Conservation (phyloP, 2,797 vertebrate genomes). For the Salmo trutta region DNA sequence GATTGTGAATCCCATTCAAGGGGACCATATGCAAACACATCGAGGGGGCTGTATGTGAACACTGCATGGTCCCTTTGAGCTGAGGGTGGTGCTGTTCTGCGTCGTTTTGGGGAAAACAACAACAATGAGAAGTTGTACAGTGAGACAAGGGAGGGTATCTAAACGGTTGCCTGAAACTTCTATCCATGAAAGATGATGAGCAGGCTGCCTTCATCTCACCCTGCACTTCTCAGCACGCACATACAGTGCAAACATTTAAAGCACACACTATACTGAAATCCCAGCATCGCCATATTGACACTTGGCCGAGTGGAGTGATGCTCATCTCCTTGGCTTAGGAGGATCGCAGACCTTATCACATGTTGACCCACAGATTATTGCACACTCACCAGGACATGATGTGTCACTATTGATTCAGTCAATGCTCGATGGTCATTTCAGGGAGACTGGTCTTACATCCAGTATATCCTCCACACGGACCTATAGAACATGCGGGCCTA, state of each 20-base stretch:
- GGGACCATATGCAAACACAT: conserved; percentile 13
- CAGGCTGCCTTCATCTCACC: not conserved
- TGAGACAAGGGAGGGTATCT: not conserved
- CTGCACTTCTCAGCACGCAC: not conserved
- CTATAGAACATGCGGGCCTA: no score
- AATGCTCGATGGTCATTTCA: not conserved
- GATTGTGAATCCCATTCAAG: conserved; percentile 17
- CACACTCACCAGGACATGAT: conserved; percentile 11
- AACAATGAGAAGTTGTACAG: conserved; percentile 8
- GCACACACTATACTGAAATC: not conserved
- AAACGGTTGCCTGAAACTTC: not conserved
- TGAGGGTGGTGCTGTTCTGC: not conserved
- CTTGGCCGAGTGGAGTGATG: not conserved
- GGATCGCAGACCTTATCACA: not conserved
- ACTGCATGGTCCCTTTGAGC: not conserved
- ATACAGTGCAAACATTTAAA: not conserved
- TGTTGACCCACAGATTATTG: conserved; percentile 1
- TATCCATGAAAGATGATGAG: not conserved
- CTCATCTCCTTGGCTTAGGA: not conserved
- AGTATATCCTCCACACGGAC: not conserved
- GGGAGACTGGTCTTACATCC: not conserved
- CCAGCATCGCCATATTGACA: not conserved
- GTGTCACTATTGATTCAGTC: not conserved
- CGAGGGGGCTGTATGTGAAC: conserved; percentile 5
- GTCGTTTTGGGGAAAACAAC: conserved; percentile 15